Conservation (phyloP, 2,888 invertebrate genomes). For the Lochmaea crataegi region DNA sequence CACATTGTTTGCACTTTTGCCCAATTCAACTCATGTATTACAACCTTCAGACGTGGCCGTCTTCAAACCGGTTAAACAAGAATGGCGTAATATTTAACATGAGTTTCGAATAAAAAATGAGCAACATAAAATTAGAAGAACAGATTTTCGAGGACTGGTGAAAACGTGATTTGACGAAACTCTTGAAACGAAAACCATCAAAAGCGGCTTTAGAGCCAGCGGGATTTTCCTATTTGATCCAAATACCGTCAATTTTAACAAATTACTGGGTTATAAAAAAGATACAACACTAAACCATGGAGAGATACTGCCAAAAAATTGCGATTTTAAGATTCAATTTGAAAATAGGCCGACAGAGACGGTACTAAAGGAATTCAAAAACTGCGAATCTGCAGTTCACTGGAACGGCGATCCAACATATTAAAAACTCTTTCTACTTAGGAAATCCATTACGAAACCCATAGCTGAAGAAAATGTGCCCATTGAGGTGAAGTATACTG, state of each 20-base stretch:
- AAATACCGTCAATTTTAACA: background rate
- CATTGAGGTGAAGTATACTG: background rate
- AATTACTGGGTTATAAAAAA: slow-evolving; percentile 10
- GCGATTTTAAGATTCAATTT: slow-evolving; percentile 6
- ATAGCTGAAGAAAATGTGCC: slow-evolving; percentile 4
- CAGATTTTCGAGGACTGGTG: too few species aligned
- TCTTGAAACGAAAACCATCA: too few species aligned
- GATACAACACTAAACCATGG: slow-evolving; percentile 6
- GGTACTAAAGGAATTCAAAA: slow-evolving; percentile 1
- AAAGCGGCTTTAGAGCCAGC: too few species aligned
- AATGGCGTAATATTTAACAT: too few species aligned
- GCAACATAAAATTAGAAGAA: too few species aligned
- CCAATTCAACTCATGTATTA: too few species aligned
- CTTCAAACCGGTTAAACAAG: too few species aligned
- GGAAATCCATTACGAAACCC: slow-evolving; percentile 8
- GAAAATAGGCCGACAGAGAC: background rate
- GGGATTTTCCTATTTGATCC: background rate
- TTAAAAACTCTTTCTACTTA: slow-evolving; percentile 10
- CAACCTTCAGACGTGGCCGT: too few species aligned
- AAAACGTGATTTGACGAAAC: too few species aligned
- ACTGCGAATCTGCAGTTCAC: background rate
- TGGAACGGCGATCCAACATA: slow-evolving; percentile 9
- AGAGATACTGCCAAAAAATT: background rate
- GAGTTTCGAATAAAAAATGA: too few species aligned
- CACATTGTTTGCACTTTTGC: too few species aligned